Conservation (phyloP, 1,140 invertebrate genomes). For the Batillaria attramentaria region DNA sequence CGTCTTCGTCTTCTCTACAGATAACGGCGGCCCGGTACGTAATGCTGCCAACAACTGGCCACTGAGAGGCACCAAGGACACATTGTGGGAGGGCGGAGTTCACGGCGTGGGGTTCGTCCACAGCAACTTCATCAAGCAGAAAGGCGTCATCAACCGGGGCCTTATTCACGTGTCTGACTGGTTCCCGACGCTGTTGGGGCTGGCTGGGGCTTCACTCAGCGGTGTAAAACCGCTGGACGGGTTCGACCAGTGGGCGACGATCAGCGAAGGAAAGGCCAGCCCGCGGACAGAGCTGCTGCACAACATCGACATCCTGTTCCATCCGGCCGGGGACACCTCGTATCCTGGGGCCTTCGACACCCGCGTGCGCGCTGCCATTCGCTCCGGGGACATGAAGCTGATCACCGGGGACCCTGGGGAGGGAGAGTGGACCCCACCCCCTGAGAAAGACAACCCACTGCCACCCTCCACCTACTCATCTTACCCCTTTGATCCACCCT, state of each 20-base stretch:
- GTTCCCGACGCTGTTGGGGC: slow-evolving; percentile 62
- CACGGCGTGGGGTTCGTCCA: slow-evolving; percentile 58
- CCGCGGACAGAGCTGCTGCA: slow-evolving; percentile 60
- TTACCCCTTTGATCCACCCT: no score
- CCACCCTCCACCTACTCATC: no score
- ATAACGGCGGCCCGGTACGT: slow-evolving; percentile 70
- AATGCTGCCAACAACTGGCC: slow-evolving; percentile 73
- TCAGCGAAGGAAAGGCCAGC: slow-evolving; percentile 46
- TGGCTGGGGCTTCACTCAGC: slow-evolving; percentile 55
- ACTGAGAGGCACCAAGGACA: slow-evolving; percentile 72
- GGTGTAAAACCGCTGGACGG: slow-evolving; percentile 50
- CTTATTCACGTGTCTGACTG: slow-evolving; percentile 65
- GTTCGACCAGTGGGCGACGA: slow-evolving; percentile 49
- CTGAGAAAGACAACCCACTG: no score
- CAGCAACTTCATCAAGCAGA: slow-evolving; percentile 47
- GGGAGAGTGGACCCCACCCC: slow-evolving; percentile 29
- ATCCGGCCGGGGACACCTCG: slow-evolving; percentile 33
- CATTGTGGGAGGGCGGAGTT: slow-evolving; percentile 74
- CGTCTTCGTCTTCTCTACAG: slow-evolving; percentile 51
- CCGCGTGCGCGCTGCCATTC: slow-evolving; percentile 51
- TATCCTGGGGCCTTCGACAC: slow-evolving; percentile 55
- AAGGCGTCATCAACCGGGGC: slow-evolving; percentile 40
- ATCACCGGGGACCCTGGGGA: slow-evolving; percentile 62
- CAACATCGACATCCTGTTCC: slow-evolving; percentile 60
- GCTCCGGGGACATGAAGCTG: slow-evolving; percentile 60